These are phyloP conservation scores for Pseudoips prasinana DNA, from an alignment of 2,888 invertebrate genomes.

Conservation along the genomic window DNA sequence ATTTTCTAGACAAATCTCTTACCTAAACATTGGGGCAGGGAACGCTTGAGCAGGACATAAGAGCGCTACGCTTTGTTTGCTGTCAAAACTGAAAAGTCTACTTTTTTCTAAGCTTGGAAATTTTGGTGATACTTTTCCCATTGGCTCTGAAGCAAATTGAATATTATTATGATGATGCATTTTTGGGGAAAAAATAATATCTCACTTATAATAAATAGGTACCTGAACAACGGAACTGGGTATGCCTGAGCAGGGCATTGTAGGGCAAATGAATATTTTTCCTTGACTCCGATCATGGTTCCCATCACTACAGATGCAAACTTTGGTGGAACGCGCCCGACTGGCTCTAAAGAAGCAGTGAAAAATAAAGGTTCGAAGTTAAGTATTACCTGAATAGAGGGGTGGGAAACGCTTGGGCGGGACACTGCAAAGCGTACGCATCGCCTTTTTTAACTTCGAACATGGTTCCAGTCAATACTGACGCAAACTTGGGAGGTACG, in stretches of 20 bases:
- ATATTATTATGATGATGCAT: slow-evolving; percentile 5
- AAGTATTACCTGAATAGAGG: slow-evolving; percentile 77
- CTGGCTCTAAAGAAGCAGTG: slow-evolving; percentile 81
- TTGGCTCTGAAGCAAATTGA: slow-evolving; percentile 63
- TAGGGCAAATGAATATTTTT: slow-evolving; percentile 74
- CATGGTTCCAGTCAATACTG: slow-evolving; percentile 76
- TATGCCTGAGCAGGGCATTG: slow-evolving; percentile 86
- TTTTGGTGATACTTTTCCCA: slow-evolving; percentile 88
- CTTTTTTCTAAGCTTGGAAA: slow-evolving; percentile 71
- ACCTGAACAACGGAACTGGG: slow-evolving; percentile 85
- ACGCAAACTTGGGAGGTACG: slow-evolving; percentile 81
- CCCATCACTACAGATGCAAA: slow-evolving; percentile 84
- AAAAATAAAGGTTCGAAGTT: slow-evolving; percentile 27
- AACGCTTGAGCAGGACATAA: slow-evolving; percentile 86
- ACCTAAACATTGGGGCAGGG: slow-evolving; percentile 88
- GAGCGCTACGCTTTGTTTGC: slow-evolving; percentile 74
- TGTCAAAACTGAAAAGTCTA: slow-evolving; percentile 64
- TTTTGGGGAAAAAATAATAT: slow-evolving; percentile 2
- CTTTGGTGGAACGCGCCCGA: slow-evolving; percentile 86
- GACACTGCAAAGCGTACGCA: slow-evolving; percentile 80
- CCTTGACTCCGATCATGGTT: slow-evolving; percentile 79
- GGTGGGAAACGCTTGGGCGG: slow-evolving; percentile 85
- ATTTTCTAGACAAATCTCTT: slow-evolving; percentile 39
- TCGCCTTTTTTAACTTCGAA: slow-evolving; percentile 76
- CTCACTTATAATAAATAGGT: slow-evolving; percentile 30